Percentiles rank a stretch among this genome's conserved stretches.
These are phyloP conservation scores for Trididemnum miniatum DNA, from an alignment of 23 tunicate species.

Conservation along the genomic window DNA sequence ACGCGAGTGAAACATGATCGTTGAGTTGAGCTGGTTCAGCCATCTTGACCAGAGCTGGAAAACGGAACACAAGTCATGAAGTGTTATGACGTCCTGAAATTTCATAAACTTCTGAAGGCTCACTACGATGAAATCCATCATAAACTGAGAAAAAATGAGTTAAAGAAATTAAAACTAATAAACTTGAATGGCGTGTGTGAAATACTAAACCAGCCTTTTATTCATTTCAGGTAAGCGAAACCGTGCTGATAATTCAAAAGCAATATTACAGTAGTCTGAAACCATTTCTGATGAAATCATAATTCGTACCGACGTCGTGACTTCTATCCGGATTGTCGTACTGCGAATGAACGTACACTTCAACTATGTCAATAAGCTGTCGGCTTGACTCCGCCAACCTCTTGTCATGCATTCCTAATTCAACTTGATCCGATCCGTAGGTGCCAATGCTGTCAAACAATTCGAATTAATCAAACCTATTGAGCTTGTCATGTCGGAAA, in stretches of 20 bases:
- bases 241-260: no score
- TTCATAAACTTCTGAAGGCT: not conserved
- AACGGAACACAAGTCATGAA: not conserved
- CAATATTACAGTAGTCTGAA: no score
- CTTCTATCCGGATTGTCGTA: constrained; percentile 76
- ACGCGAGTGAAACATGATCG: constrained; percentile 69
- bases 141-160: no score
- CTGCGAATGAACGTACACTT: constrained; percentile 41
- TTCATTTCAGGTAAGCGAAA: no score
- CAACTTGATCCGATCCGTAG: constrained; percentile 72
- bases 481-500: no score
- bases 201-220: no score
- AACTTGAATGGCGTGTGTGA: no score
- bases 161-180: no score
- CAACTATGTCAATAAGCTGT: constrained; percentile 60
- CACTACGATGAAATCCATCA: not conserved
- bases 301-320: constrained; percentile 68
- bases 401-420: constrained; percentile 65
- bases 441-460: constrained; percentile 84
- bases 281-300: no score
- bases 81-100: not conserved
- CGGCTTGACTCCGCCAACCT: constrained; percentile 33
- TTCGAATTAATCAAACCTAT: no score
- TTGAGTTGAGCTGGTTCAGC: constrained; percentile 55
- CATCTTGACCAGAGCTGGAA: constrained; percentile 60